Percentiles rank a stretch among this genome's conserved stretches.
These are phyloP conservation scores for Anthopleura xanthogrammica DNA, from an alignment of 92 coral and sea anemone species.

Conservation along the genomic window DNA sequence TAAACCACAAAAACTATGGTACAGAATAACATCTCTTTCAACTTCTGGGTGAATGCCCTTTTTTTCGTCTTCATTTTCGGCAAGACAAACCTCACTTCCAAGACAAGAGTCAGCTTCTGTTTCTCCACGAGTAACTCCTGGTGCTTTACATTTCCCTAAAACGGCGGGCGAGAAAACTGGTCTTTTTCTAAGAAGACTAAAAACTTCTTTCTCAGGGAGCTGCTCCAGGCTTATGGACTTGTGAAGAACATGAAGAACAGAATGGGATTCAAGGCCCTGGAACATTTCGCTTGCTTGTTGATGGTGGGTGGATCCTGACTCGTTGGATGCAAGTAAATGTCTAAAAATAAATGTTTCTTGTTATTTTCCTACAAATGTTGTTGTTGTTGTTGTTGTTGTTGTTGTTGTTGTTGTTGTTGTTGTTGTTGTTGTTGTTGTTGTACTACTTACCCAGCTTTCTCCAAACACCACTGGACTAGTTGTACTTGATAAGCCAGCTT, in stretches of 20 bases:
- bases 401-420: not conserved
- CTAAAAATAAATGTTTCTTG: conserved; percentile 30
- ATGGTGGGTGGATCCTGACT: conserved; percentile 80
- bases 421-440: not conserved
- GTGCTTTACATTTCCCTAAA: not conserved
- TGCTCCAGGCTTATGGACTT: conserved; percentile 82
- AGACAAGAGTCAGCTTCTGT: not conserved
- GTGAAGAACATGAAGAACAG: conserved; percentile 90
- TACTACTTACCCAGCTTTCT: conserved; percentile 68
- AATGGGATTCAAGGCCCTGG: conserved; percentile 92
- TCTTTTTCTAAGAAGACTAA: conserved; percentile 75
- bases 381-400: not conserved
- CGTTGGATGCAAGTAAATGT: conserved; percentile 78
- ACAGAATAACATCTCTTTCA: conserved; percentile 80
- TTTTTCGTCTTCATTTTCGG: not conserved
- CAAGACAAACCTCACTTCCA: not conserved
- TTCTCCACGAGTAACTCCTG: not conserved
- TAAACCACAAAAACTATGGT: conserved; percentile 87
- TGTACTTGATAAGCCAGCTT: conserved; percentile 95
- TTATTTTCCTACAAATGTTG: not conserved
- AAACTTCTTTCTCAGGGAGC: conserved; percentile 93
- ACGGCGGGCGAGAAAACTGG: conserved; percentile 76
- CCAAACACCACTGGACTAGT: conserved; percentile 95
- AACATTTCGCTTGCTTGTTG: conserved; percentile 98
- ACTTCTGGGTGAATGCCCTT: conserved; percentile 65